A percentile compares a stretch with the other conserved stretches of the same genome.
Conservation (phyloP, 2,797 vertebrate species). For the Myotis pilosus region DNA sequence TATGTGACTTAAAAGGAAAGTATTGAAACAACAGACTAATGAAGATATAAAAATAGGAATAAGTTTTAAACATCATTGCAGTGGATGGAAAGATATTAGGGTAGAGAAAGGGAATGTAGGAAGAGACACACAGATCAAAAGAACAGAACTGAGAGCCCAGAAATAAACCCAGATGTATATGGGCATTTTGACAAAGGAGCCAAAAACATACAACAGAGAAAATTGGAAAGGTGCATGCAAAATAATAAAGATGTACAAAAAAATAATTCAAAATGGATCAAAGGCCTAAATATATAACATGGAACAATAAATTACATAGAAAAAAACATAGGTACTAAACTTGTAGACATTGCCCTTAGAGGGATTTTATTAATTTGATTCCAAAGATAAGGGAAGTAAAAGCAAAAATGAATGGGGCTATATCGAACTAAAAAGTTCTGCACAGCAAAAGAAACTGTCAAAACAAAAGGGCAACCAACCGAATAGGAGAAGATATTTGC, state of each 20-base stretch:
- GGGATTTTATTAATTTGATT: neutral
- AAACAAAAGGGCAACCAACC: neutral
- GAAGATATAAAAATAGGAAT: neutral
- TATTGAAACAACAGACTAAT: neutral
- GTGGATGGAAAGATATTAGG: neutral
- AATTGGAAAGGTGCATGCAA: neutral
- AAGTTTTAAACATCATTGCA: fast-evolving
- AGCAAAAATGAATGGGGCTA: neutral
- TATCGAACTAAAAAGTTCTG: neutral
- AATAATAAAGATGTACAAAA: neutral
- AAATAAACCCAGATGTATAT: neutral
- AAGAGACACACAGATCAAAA: neutral
- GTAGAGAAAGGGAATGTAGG: fast-evolving
- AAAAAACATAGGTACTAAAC: neutral
- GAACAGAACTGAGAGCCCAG: neutral
- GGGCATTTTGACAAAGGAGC: neutral
- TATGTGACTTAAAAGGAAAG: neutral
- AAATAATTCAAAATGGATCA: neutral
- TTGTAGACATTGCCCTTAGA: neutral
- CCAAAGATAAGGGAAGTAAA: neutral
- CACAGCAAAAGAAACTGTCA: neutral
- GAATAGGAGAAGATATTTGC: neutral
- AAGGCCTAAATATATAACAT: neutral
- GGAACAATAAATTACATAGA: neutral
- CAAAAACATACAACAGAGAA: neutral